These are phyloP conservation scores for Meloidogyne floridensis DNA, from an alignment of 1,140 invertebrate species.

Conservation along the genomic window DNA sequence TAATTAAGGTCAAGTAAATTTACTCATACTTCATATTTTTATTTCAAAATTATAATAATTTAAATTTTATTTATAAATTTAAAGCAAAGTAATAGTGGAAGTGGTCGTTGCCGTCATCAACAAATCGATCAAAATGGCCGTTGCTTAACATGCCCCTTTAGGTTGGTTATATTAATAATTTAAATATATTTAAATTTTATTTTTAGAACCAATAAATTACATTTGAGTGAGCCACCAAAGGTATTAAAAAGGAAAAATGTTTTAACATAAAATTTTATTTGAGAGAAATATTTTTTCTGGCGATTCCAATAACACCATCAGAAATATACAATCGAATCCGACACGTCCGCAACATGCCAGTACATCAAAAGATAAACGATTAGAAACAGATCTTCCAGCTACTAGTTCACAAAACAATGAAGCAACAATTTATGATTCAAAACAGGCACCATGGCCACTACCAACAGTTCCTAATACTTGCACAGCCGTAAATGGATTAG, in stretches of 20 bases:
- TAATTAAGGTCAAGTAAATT: too few relatives aligned
- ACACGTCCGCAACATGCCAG: not conserved
- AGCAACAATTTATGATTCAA: not conserved
- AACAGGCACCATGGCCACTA: slow-evolving; percentile 1
- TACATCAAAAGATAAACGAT: not conserved
- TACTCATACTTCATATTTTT: too few relatives aligned
- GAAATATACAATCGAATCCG: not conserved
- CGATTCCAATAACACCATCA: not conserved
- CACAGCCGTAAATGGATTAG: slow-evolving; percentile 9
- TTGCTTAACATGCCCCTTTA: slow-evolving; percentile 17
- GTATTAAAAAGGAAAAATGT: not conserved
- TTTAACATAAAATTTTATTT: not conserved
- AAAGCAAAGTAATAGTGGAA: slow-evolving; percentile 22
- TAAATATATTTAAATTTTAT: not conserved
- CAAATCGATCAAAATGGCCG: slow-evolving; percentile 26
- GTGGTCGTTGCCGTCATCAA: slow-evolving; percentile 23
- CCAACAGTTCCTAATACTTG: slow-evolving; percentile 13
- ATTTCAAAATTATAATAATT: not conserved
- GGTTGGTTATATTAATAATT: slow-evolving; percentile 7
- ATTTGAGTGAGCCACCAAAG: not conserved
- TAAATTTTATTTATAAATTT: not conserved
- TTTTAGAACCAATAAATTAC: not conserved
- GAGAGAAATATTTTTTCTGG: not conserved
- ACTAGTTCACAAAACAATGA: not conserved
- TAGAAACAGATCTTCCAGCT: not conserved